Percentiles rank a stretch among this genome's conserved stretches.
Evolutionary conservation across 1,140 invertebrate species (phyloP).

Genomic region (Caenorhabditis tropicalis): DNA sequence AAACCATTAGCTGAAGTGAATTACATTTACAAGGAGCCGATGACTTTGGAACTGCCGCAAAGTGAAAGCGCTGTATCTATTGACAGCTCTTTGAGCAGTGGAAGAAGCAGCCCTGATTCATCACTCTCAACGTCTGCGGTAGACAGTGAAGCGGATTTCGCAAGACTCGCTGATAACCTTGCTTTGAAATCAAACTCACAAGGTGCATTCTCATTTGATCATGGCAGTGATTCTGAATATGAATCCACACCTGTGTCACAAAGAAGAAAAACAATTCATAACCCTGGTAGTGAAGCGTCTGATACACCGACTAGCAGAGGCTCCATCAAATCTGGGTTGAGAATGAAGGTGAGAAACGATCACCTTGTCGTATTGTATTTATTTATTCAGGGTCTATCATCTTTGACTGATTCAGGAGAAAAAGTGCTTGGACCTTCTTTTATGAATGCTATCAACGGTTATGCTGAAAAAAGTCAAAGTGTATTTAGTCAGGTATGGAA

Average conservation of each 20-base stretch:
- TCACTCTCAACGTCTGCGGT: conserved; percentile 65
- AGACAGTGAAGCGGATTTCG: conserved; percentile 71
- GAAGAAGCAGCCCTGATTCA: conserved; percentile 59
- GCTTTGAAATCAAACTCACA: conserved; percentile 67
- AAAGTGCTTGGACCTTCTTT: conserved; percentile 68
- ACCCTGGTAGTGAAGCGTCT: background rate
- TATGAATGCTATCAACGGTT: conserved; percentile 70
- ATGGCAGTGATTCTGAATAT: conserved; percentile 48
- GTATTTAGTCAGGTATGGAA: conserved; percentile 61
- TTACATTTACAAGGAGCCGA: conserved; percentile 68
- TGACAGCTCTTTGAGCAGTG: conserved; percentile 68
- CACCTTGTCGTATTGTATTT: background rate
- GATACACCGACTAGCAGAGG: conserved; percentile 22
- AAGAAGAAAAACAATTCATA: conserved; percentile 45
- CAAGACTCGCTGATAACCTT: conserved; percentile 69
- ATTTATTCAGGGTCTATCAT: conserved; percentile 48
- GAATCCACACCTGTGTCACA: conserved; percentile 62
- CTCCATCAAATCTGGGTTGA: conserved; percentile 14
- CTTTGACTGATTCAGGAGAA: conserved; percentile 65
- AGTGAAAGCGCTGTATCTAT: conserved; percentile 67
- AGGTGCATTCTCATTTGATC: conserved; percentile 70
- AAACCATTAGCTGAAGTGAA: conserved; percentile 69
- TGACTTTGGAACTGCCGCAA: conserved; percentile 64
- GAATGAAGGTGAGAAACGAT: background rate
- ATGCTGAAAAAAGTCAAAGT: conserved; percentile 70